A percentile compares a stretch with the other conserved stretches of the same genome.
phyloP scores from a whole-genome alignment of 2,888 invertebrate genomes.

The Erpobdella octoculata region DNA sequence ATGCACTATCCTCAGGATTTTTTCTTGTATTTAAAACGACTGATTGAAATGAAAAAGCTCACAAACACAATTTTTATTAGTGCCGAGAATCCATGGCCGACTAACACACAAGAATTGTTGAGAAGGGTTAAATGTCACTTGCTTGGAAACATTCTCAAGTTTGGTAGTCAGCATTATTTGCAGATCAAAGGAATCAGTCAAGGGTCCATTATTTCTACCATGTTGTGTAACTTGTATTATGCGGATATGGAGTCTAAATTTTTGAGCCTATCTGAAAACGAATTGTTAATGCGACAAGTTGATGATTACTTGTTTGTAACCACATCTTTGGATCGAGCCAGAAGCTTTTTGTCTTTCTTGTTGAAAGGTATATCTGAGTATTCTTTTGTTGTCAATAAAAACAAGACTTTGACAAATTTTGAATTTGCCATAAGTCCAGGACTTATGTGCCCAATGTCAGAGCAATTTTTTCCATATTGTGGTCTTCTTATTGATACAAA shows the following conservation, averaged over 20 bases:
- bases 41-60: not conserved
- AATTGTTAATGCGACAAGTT: slow-evolving; percentile 44
- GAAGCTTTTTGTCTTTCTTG: slow-evolving; percentile 40
- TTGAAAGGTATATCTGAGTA: slow-evolving; percentile 42
- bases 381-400: slow-evolving; percentile 42
- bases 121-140: slow-evolving; percentile 18
- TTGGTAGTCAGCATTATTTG: slow-evolving; percentile 40
- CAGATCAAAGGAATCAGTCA: slow-evolving; percentile 46
- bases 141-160: slow-evolving; percentile 35
- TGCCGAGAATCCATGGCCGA: not conserved
- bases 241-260: slow-evolving; percentile 43
- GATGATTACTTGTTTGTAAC: slow-evolving; percentile 48
- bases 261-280: slow-evolving; percentile 36
- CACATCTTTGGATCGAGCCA: slow-evolving; percentile 40
- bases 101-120: not conserved
- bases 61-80: slow-evolving; percentile 17
- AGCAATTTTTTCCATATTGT: slow-evolving; percentile 42
- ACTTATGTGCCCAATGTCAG: not conserved
- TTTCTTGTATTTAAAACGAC: not conserved
- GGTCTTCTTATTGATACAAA: slow-evolving; percentile 41
- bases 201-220: slow-evolving; percentile 46
- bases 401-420: slow-evolving; percentile 43
- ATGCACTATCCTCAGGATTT: not conserved
- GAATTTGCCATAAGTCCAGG: not conserved
- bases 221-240: slow-evolving; percentile 47